Conservation (phyloP, 2,797 vertebrate genomes). For the Enoplosus armatus region DNA sequence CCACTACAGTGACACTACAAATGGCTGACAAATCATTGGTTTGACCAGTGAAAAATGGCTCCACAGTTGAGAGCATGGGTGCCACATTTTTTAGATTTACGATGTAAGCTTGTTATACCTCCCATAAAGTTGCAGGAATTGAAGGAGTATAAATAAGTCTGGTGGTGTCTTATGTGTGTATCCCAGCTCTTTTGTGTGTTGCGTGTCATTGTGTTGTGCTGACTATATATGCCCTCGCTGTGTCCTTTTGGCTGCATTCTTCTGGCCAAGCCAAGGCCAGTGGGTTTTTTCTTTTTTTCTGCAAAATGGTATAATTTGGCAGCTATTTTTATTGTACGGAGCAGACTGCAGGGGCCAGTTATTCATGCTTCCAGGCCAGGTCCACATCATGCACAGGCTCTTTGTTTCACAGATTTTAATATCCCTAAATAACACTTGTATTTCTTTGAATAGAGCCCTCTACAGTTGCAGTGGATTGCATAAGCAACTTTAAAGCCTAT, state of each 20-base stretch:
- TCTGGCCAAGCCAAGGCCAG: conserved; percentile 76
- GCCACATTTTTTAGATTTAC: conserved; percentile 48
- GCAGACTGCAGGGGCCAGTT: conserved; percentile 70
- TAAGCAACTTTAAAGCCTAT: conserved; percentile 10
- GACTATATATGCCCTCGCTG: conserved; percentile 67
- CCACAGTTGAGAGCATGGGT: conserved; percentile 12
- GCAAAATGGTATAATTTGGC: conserved; percentile 86
- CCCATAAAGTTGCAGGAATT: conserved; percentile 55
- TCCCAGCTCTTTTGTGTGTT: conserved; percentile 54
- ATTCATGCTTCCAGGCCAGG: conserved; percentile 59
- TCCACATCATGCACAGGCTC: conserved; percentile 55
- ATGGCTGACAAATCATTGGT: conserved; percentile 29
- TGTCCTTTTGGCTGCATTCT: conserved; percentile 78
- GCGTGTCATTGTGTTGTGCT: conserved; percentile 67
- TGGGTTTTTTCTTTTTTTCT: conserved; percentile 73
- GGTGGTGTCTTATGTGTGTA: conserved; percentile 35
- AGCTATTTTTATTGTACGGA: conserved; percentile 84
- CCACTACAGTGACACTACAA: not conserved
- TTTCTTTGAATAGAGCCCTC: conserved; percentile 20
- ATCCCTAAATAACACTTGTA: conserved; percentile 19
- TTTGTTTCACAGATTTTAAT: conserved; percentile 53
- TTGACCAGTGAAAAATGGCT: conserved; percentile 22
- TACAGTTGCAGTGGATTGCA: conserved; percentile 15
- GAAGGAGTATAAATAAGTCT: conserved; percentile 47
- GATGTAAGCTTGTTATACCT: conserved; percentile 11